phyloP scores from a whole-genome alignment of 2,113 vertebrate species.

The Clinocottus analis region DNA sequence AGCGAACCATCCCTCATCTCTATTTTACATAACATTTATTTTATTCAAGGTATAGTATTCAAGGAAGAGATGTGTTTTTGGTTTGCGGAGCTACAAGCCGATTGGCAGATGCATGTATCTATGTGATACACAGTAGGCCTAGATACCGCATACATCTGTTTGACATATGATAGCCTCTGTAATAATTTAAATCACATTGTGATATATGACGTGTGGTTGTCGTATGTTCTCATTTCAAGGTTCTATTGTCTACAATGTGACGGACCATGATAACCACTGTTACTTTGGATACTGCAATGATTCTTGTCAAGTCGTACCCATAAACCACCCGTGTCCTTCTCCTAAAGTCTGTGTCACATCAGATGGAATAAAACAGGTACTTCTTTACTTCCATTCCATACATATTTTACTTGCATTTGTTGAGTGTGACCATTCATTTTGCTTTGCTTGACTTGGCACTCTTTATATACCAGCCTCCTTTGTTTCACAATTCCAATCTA shows the following conservation, averaged over 20 bases:
- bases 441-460: background rate
- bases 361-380: conserved; percentile 33
- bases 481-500: background rate
- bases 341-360: accelerated
- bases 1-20: too few relatives aligned
- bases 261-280: conserved; percentile 79
- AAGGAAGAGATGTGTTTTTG: too few relatives aligned
- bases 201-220: background rate
- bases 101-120: background rate
- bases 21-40: background rate
- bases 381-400: background rate
- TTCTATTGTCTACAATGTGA: conserved; percentile 77
- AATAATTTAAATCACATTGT: background rate
- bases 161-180: background rate
- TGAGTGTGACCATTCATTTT: background rate
- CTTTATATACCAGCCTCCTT: background rate
- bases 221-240: conserved; percentile 66
- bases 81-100: too few relatives aligned
- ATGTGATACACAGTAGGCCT: background rate
- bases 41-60: too few relatives aligned
- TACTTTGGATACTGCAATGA: conserved; percentile 79
- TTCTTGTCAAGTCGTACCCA: conserved; percentile 63
- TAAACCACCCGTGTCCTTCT: background rate
- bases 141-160: background rate
- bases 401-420: background rate